These are phyloP conservation scores for Melanostoma scalare DNA, from an alignment of 2,888 invertebrate species.

Conservation along the genomic window DNA sequence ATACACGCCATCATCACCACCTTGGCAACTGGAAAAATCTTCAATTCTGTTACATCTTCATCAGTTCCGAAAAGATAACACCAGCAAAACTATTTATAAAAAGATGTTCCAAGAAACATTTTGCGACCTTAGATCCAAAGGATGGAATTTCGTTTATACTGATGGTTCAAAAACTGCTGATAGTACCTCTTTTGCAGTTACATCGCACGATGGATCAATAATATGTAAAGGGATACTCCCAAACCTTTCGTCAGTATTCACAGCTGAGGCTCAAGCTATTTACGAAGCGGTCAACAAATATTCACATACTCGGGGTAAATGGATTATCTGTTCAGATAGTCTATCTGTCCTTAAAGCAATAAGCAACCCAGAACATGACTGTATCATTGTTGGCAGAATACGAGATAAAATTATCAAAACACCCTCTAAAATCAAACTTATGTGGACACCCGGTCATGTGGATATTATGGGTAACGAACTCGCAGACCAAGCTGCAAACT, in stretches of 20 bases:
- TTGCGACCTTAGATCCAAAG: neutral
- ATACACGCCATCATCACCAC: neutral
- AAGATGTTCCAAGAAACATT: neutral
- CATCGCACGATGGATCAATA: neutral
- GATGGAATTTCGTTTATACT: neutral
- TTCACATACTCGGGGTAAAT: constrained; percentile 15
- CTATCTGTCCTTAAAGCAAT: constrained; percentile 19
- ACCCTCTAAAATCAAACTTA: constrained; percentile 2
- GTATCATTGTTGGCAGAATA: neutral
- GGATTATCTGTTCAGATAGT: constrained; percentile 13
- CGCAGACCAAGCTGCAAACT: constrained; percentile 24
- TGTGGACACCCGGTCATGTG: constrained; percentile 27
- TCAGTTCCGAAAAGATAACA: neutral
- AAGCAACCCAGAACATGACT: neutral
- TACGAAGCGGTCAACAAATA: constrained; percentile 5
- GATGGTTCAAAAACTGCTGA: neutral
- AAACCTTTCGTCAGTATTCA: constrained; percentile 3
- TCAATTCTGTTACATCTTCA: neutral
- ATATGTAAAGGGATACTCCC: constrained; percentile 5
- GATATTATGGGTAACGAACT: constrained; percentile 11
- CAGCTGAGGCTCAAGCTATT: constrained; percentile 5
- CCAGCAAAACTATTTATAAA: neutral
- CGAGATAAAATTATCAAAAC: neutral
- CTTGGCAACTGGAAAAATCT: neutral
- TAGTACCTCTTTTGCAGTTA: constrained; percentile 14